Percentiles rank a stretch among this genome's conserved stretches.
Evolutionary conservation across 2,797 vertebrate species (phyloP).

Genomic region (Pelodytes ibericus): DNA sequence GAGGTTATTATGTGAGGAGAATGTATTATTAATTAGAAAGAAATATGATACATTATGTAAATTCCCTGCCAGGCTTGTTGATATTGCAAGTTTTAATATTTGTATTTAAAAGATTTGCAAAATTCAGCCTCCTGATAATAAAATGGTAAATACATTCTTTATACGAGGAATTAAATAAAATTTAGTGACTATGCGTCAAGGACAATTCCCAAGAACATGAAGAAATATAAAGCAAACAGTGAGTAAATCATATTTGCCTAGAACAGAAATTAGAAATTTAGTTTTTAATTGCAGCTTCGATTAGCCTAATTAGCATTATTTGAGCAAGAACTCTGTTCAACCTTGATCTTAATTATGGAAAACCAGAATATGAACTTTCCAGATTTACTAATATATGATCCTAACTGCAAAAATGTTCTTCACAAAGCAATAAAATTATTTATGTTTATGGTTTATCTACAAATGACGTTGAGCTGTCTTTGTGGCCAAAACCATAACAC

Average conservation of each 20-base stretch:
- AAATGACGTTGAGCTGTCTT: too few species aligned
- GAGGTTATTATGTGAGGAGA: background rate
- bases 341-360: background rate
- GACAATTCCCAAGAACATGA: background rate
- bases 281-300: background rate
- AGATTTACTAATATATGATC: too few species aligned
- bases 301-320: background rate
- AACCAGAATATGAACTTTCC: too few species aligned
- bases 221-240: background rate
- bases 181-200: background rate
- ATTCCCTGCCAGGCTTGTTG: background rate
- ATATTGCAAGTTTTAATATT: slow-evolving; percentile 1
- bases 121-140: slow-evolving; percentile 1
- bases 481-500: too few species aligned
- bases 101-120: background rate
- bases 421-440: too few species aligned
- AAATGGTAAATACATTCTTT: background rate
- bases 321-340: background rate
- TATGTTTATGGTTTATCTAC: too few species aligned
- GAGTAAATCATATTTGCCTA: background rate
- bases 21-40: background rate
- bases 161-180: background rate
- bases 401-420: too few species aligned
- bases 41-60: slow-evolving; percentile 11
- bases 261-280: background rate